phyloP scores from a whole-genome alignment of 2,113 vertebrate genomes.

The Desmodus rotundus region DNA sequence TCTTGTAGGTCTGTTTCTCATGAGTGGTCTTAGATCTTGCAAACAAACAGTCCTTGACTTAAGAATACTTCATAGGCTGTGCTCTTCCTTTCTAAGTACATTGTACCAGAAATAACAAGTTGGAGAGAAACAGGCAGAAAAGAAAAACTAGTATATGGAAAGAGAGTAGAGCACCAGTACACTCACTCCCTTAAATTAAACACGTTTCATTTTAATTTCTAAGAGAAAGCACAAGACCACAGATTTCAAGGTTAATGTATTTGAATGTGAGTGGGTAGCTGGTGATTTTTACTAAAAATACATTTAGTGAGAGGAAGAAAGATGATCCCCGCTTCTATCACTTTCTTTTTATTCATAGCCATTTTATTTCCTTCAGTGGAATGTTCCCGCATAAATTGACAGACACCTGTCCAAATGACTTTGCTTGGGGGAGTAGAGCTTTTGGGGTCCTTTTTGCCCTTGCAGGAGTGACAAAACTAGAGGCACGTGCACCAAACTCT shows the following conservation, averaged over 20 bases:
- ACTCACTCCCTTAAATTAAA: not conserved
- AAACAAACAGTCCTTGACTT: not conserved
- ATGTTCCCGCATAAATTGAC: not conserved
- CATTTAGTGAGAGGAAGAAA: constrained; percentile 8
- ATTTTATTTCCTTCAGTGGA: constrained; percentile 5
- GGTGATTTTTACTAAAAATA: constrained; percentile 51
- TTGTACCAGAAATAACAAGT: not conserved
- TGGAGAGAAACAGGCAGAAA: not conserved
- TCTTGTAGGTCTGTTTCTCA: not conserved
- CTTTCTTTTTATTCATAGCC: not conserved
- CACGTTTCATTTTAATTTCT: not conserved
- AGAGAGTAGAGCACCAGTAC: not conserved
- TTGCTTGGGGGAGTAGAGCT: not conserved
- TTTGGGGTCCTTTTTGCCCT: not conserved
- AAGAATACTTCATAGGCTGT: not conserved
- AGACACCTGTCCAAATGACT: constrained; percentile 38
- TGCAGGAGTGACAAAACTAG: constrained; percentile 24
- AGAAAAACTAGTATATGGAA: not conserved
- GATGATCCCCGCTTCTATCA: not conserved
- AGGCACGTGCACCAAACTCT: not conserved
- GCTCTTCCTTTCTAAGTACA: not conserved
- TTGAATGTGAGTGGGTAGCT: constrained; percentile 44
- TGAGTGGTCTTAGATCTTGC: not conserved
- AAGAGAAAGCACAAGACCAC: constrained; percentile 31
- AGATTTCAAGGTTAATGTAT: constrained; percentile 58